Conservation (phyloP, 2,888 invertebrate genomes). For the Subacronicta megacephala region DNA sequence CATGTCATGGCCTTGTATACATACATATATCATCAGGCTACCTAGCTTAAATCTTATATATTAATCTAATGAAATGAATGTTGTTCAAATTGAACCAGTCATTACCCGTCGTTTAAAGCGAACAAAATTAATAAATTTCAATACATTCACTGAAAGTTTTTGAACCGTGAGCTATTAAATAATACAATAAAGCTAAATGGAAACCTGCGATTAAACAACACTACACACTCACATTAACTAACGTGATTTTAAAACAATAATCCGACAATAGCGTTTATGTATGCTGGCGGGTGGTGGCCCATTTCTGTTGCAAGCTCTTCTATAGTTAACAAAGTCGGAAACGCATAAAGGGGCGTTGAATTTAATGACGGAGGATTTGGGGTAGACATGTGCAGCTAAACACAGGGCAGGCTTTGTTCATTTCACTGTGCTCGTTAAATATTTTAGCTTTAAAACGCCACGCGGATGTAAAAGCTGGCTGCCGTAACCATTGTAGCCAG, state of each 20-base stretch:
- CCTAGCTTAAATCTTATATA: too few species aligned
- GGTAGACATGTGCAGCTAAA: conserved; percentile 71
- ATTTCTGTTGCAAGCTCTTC: conserved; percentile 62
- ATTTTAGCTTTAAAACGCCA: conserved; percentile 71
- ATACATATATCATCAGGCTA: too few species aligned
- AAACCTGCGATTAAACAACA: not conserved
- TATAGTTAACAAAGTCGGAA: conserved; percentile 69
- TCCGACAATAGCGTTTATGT: conserved; percentile 25
- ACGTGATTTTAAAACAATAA: conserved; percentile 50
- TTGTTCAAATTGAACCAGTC: too few species aligned
- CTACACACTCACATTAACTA: conserved; percentile 28
- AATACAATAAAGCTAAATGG: not conserved
- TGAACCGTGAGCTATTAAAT: not conserved
- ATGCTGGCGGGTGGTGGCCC: conserved; percentile 40
- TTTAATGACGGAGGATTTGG: conserved; percentile 74
- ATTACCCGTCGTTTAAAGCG: too few species aligned
- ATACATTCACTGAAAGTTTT: too few species aligned
- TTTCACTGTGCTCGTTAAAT: conserved; percentile 78
- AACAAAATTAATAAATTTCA: too few species aligned
- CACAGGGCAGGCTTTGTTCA: conserved; percentile 76
- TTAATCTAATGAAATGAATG: too few species aligned
- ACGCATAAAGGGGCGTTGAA: conserved; percentile 66
- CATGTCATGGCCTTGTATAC: too few species aligned
- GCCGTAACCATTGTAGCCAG: conserved; percentile 30
- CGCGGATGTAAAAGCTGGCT: conserved; percentile 43